Conservation (phyloP, 2,113 vertebrate species). For the Oostethus manadensis region DNA sequence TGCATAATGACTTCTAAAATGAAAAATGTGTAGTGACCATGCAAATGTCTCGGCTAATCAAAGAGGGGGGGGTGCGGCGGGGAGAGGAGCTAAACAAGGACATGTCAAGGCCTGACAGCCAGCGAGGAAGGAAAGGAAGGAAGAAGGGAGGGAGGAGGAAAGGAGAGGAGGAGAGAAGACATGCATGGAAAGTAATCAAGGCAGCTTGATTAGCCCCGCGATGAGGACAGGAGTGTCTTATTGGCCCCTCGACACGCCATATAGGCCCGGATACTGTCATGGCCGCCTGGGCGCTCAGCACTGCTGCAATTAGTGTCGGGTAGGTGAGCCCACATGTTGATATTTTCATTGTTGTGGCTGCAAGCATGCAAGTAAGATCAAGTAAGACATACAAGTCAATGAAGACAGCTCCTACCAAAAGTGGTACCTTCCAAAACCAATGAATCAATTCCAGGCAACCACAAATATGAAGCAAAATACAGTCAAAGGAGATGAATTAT, state of each 20-base stretch:
- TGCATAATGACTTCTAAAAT: conserved; percentile 99
- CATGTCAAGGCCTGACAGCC: conserved; percentile 93
- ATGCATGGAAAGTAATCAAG: conserved; percentile 99
- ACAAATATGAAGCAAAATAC: too few relatives aligned
- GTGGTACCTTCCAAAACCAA: too few relatives aligned
- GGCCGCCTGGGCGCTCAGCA: conserved; percentile 42
- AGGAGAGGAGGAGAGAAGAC: too few relatives aligned
- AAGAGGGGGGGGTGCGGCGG: conserved; percentile 81
- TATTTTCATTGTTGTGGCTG: conserved; percentile 40
- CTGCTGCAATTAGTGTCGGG: conserved; percentile 49
- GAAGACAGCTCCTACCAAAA: too few relatives aligned
- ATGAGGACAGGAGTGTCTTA: conserved; percentile 85
- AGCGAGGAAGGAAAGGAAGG: conserved; percentile 23
- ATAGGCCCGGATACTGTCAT: conserved; percentile 55
- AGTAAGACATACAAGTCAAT: too few relatives aligned
- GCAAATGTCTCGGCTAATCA: conserved; percentile 99
- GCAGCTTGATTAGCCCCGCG: conserved; percentile 91
- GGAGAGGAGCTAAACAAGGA: conserved; percentile 99
- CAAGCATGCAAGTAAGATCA: neutral
- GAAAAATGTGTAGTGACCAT: conserved; percentile 99
- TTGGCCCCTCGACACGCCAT: conserved; percentile 80
- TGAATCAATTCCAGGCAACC: too few relatives aligned
- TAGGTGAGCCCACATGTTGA: conserved; percentile 43
- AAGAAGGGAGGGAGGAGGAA: conserved; percentile 19
- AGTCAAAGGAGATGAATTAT: too few relatives aligned